These are phyloP conservation scores for Deladenus siricidicola DNA, from an alignment of 2,888 invertebrate genomes.

Conservation along the genomic window DNA sequence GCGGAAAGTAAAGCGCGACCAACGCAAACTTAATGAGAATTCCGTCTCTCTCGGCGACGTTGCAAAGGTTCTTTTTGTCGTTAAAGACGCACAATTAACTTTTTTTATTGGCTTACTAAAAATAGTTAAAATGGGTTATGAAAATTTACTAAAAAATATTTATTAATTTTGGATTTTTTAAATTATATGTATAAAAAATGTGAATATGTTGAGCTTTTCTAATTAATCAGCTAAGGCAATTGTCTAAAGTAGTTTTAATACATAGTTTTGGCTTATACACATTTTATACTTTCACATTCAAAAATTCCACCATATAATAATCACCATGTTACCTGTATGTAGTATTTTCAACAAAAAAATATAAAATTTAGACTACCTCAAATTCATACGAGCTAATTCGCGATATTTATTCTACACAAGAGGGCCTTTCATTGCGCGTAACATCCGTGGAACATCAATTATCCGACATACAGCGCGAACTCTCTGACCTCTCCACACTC, in stretches of 20 bases:
- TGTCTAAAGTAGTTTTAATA: not conserved
- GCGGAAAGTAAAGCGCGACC: slow-evolving; percentile 98
- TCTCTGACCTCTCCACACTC: slow-evolving; percentile 23
- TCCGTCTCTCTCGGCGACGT: slow-evolving; percentile 98
- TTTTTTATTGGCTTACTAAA: too few relatives aligned
- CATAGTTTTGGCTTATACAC: too few relatives aligned
- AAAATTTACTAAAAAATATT: too few relatives aligned
- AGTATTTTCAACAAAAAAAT: not conserved
- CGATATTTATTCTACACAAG: slow-evolving; percentile 89
- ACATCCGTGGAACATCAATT: slow-evolving; percentile 68
- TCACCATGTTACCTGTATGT: not conserved
- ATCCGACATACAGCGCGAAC: slow-evolving; percentile 32
- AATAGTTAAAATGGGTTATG: too few relatives aligned
- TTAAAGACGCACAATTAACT: not conserved
- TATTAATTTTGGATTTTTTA: too few relatives aligned
- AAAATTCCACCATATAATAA: too few relatives aligned
- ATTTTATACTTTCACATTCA: too few relatives aligned
- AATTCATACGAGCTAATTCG: slow-evolving; percentile 95
- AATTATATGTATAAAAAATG: too few relatives aligned
- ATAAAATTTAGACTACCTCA: slow-evolving; percentile 76
- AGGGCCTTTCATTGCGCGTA: slow-evolving; percentile 82
- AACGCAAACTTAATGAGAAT: slow-evolving; percentile 96
- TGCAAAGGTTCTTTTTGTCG: slow-evolving; percentile 72
- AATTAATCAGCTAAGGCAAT: slow-evolving; percentile 53
- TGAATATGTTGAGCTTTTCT: too few relatives aligned